Evolutionary conservation across 2,888 invertebrate species (phyloP), one percentile per base, ranked within the genome.

Genomic region (Monochamus alternatus): DNA sequence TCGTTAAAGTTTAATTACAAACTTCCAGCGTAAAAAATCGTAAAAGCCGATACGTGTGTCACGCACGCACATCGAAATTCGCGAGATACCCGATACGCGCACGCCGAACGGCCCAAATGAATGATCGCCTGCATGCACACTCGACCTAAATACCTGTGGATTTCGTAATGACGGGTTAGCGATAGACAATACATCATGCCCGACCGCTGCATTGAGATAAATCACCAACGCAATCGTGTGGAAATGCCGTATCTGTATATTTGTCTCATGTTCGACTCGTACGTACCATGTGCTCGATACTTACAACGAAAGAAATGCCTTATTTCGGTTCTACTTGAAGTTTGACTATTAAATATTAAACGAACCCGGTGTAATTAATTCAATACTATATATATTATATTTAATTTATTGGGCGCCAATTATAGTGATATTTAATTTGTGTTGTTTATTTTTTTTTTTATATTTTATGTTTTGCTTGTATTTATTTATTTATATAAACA

Each of bases 151-250:
- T 88, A 87, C 87, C 86, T 84, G 80, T 82, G 84, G 85, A 87
- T 88, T 88, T 88, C 87, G 88, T 88, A 88, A 88, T 84, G 85
- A 84, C 85, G 85, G 83, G 84, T 85, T 86, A 82, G 86, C 86
- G 87, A 87, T 88, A 87, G 87, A 87, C 87, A 88, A 88, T 88
- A 87, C 88, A 88, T 88, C 88, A 88, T 88, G 88, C 86, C 87
- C 82, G 83, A 84, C 84, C 84, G 85, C 85, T 84, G 85, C 83
- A 86, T 85, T 86, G 82, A 87, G 87, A 87, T 88, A 88, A 88
- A 88, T 88, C 87, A 86, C 84, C 85, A 83, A 87, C 84, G 87
- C 88, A 87, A 86, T 88, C 87, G 86, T 87, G 86, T 88, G 87
- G 88, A 88, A 88, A 88, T 77, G 62, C 59, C 51, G 65, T 74